These are phyloP conservation scores for Apogon talboti DNA, from an alignment of 2,797 vertebrate species.

Conservation along the genomic window DNA sequence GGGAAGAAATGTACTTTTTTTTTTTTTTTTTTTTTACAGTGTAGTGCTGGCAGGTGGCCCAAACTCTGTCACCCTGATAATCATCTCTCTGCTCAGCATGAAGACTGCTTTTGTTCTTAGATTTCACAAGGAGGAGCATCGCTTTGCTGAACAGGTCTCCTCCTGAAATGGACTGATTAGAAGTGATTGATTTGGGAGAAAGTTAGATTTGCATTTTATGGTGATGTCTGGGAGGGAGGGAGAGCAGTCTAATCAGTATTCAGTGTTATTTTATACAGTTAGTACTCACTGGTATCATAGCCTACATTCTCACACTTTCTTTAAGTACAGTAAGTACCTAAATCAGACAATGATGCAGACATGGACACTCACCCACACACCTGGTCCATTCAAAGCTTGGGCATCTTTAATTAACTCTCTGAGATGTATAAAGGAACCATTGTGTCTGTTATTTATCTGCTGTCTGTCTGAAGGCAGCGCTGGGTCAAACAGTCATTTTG, in stretches of 20 bases:
- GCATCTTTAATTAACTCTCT: slow-evolving; percentile 56
- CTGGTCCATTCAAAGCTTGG: slow-evolving; percentile 34
- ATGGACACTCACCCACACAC: slow-evolving; percentile 44
- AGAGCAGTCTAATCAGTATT: background rate
- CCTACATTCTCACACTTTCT: background rate
- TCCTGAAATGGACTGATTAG: slow-evolving; percentile 62
- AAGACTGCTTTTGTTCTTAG: slow-evolving; percentile 72
- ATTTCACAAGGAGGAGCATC: slow-evolving; percentile 60
- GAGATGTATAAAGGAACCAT: slow-evolving; percentile 16
- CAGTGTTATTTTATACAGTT: background rate
- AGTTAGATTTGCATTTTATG: slow-evolving; percentile 32
- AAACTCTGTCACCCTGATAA: slow-evolving; percentile 74
- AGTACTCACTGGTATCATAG: no score
- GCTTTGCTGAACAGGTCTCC: slow-evolving; percentile 50
- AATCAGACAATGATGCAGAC: slow-evolving; percentile 13
- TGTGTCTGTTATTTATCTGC: slow-evolving; percentile 42
- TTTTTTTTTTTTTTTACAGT: slow-evolving; percentile 64
- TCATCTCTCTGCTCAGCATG: slow-evolving; percentile 72
- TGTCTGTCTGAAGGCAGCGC: slow-evolving; percentile 11
- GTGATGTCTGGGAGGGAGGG: slow-evolving; percentile 40
- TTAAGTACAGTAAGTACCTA: background rate
- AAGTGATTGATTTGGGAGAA: slow-evolving; percentile 55
- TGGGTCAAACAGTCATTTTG: slow-evolving; percentile 22
- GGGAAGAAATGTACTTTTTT: slow-evolving; percentile 58
- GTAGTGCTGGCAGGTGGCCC: slow-evolving; percentile 81